These are phyloP conservation scores for Notodonta dromedarius DNA, from an alignment of 2,888 invertebrate species.

Conservation along the genomic window DNA sequence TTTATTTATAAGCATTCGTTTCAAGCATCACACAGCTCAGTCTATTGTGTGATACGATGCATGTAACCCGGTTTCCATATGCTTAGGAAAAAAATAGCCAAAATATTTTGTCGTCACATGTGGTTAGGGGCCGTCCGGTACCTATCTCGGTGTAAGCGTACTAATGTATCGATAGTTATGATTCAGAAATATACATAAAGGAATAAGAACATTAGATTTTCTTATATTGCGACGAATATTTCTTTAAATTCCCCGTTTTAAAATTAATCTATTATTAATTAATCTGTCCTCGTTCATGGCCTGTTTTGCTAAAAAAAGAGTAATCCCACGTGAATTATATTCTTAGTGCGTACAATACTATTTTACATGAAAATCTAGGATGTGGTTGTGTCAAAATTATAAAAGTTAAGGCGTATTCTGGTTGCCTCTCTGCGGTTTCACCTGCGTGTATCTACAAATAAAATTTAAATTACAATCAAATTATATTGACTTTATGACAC, in stretches of 20 bases:
- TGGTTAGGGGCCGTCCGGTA: neutral
- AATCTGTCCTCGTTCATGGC: too few relatives aligned
- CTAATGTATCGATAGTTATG: neutral
- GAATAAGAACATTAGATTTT: too few relatives aligned
- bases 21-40: neutral
- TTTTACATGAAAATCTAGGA: too few relatives aligned
- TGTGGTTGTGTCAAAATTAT: too few relatives aligned
- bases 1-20: neutral
- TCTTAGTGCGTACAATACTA: too few relatives aligned
- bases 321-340: too few relatives aligned
- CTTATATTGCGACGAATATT: neutral
- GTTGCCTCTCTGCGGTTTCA: too few relatives aligned
- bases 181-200: neutral
- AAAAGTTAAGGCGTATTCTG: too few relatives aligned
- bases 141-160: neutral
- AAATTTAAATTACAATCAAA: too few relatives aligned
- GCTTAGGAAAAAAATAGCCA: neutral
- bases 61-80: constrained; percentile 1
- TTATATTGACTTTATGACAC: too few relatives aligned
- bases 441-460: too few relatives aligned
- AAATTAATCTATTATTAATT: neutral
- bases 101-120: constrained; percentile 2
- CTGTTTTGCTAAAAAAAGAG: too few relatives aligned
- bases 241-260: neutral
- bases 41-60: neutral